These are phyloP conservation scores for Ondatra zibethicus DNA, from an alignment of 2,113 vertebrate species.

Conservation along the genomic window DNA sequence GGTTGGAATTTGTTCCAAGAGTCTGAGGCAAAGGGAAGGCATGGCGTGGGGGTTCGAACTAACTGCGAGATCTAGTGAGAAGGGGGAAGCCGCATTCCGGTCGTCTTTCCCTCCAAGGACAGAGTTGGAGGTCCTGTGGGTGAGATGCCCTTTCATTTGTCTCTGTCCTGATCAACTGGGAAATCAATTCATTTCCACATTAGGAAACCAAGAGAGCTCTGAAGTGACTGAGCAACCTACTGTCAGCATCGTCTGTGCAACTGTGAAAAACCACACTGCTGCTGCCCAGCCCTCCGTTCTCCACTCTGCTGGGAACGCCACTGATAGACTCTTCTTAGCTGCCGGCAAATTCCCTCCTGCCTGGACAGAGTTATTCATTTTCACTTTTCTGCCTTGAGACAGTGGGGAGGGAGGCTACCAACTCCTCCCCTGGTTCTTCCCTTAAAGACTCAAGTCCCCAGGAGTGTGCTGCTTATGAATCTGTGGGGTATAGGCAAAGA, in stretches of 20 bases:
- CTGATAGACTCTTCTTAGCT: background rate
- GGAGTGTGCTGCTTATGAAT: background rate
- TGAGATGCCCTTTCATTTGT: background rate
- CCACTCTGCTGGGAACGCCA: background rate
- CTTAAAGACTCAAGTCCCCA: background rate
- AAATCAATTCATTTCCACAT: background rate
- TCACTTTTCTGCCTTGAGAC: background rate
- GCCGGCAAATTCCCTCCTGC: background rate
- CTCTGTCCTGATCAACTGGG: background rate
- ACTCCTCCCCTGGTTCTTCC: background rate
- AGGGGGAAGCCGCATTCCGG: background rate
- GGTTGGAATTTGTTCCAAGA: background rate
- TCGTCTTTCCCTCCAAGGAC: background rate
- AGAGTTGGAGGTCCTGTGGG: accelerated
- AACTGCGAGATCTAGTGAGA: too few species aligned
- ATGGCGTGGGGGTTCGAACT: accelerated
- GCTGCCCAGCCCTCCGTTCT: background rate
- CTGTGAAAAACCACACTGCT: background rate
- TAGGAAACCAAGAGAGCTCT: background rate
- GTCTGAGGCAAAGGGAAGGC: background rate
- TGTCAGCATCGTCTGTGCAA: background rate
- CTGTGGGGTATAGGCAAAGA: too few species aligned
- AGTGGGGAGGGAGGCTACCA: background rate
- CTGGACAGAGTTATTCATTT: background rate
- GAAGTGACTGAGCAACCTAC: background rate